These are phyloP conservation scores for Xenops minutus DNA, from an alignment of 2,797 vertebrate genomes.

Conservation along the genomic window DNA sequence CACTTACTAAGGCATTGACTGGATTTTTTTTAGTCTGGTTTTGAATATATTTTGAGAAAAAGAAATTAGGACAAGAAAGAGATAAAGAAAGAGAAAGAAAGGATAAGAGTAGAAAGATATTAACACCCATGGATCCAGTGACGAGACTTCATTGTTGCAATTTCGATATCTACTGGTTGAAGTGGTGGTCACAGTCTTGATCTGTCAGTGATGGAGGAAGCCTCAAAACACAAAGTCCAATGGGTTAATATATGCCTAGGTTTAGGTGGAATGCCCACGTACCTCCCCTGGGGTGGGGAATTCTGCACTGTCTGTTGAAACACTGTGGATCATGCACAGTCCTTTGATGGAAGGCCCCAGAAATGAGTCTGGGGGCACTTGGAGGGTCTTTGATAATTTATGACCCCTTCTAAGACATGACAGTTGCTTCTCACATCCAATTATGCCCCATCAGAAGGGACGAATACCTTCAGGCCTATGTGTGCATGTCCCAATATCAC, in stretches of 20 bases:
- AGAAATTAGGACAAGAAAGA: neutral
- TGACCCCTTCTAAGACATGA: neutral
- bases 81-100: neutral
- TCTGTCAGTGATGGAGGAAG: rapidly evolving
- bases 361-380: neutral
- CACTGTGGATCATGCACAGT: rapidly evolving
- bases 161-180: neutral
- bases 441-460: neutral
- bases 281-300: neutral
- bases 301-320: neutral
- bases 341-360: neutral
- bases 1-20: neutral
- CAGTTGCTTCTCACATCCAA: neutral
- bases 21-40: neutral
- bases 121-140: rapidly evolving
- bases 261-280: neutral
- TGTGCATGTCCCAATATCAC: neutral
- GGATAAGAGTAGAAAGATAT: neutral
- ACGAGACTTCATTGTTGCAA: neutral
- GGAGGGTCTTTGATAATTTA: neutral
- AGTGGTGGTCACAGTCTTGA: neutral
- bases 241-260: no score
- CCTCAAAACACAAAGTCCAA: neutral
- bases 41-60: neutral
- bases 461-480: neutral